These are phyloP conservation scores for Parazoanthus swiftii DNA, from an alignment of 92 coral and sea anemone genomes.

Conservation along the genomic window DNA sequence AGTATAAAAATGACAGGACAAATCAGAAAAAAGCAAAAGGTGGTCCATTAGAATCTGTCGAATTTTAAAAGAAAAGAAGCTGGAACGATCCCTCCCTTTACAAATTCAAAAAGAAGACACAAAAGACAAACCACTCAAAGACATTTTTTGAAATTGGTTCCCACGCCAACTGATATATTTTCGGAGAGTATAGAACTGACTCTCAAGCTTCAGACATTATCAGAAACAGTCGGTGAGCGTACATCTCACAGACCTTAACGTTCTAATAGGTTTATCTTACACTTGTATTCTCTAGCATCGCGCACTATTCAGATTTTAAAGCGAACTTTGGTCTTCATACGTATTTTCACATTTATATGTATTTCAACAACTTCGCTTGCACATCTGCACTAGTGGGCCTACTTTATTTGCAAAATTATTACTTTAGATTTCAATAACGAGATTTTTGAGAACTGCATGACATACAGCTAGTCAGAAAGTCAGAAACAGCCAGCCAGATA, in stretches of 20 bases:
- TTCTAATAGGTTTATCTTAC: too few relatives aligned
- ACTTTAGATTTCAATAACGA: neutral
- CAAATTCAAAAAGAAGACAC: neutral
- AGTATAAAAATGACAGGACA: neutral
- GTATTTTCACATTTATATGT: neutral
- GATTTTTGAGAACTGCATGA: too few relatives aligned
- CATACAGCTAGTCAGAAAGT: neutral
- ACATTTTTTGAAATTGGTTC: neutral
- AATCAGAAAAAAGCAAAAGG: too few relatives aligned
- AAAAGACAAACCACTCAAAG: neutral
- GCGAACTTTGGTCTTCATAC: too few relatives aligned
- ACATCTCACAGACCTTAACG: too few relatives aligned
- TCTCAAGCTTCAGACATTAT: neutral
- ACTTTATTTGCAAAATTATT: neutral
- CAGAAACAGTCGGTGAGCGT: neutral
- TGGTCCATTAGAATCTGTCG: neutral
- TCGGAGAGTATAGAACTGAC: neutral
- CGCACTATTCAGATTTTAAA: too few relatives aligned
- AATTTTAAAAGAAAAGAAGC: neutral
- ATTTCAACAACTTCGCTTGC: neutral
- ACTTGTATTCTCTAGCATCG: too few relatives aligned
- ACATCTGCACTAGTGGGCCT: neutral
- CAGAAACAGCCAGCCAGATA: neutral
- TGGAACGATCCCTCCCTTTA: neutral
- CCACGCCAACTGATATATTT: neutral